Percentiles rank a stretch among this genome's conserved stretches.
These are phyloP conservation scores for Falco cherrug DNA, from an alignment of 2,797 vertebrate genomes.

Conservation along the genomic window DNA sequence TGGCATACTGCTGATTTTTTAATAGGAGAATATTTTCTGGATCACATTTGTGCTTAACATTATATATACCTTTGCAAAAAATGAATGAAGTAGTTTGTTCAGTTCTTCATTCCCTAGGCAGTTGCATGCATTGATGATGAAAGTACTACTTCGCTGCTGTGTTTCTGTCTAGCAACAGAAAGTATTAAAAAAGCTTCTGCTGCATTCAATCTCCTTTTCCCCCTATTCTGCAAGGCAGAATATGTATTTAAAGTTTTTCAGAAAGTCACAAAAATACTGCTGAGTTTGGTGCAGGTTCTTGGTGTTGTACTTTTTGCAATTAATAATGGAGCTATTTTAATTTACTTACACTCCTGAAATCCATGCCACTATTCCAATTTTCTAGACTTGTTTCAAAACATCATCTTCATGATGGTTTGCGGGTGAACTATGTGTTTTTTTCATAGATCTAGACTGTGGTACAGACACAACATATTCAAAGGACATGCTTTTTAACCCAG, in stretches of 20 bases:
- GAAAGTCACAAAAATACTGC: not conserved
- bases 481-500: not conserved
- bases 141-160: not conserved
- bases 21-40: not conserved
- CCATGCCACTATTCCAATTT: not conserved
- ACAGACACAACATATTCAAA: not conserved
- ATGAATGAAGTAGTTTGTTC: not conserved
- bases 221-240: not conserved
- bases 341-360: not conserved
- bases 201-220: not conserved
- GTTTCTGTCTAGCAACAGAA: not conserved
- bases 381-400: not conserved
- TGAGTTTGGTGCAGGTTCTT: not conserved
- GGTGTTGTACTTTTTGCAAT: not conserved
- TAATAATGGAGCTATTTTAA: not conserved
- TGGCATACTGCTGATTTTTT: not conserved
- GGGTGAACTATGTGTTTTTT: not conserved
- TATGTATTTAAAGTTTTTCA: not conserved
- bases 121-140: not conserved
- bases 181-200: not conserved
- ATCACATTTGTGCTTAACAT: not conserved
- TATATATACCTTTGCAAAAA: not conserved
- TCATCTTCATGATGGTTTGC: not conserved
- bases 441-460: not conserved
- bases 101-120: not conserved